Conservation (phyloP, 2,888 invertebrate species). For the Athrips mouffetella region DNA sequence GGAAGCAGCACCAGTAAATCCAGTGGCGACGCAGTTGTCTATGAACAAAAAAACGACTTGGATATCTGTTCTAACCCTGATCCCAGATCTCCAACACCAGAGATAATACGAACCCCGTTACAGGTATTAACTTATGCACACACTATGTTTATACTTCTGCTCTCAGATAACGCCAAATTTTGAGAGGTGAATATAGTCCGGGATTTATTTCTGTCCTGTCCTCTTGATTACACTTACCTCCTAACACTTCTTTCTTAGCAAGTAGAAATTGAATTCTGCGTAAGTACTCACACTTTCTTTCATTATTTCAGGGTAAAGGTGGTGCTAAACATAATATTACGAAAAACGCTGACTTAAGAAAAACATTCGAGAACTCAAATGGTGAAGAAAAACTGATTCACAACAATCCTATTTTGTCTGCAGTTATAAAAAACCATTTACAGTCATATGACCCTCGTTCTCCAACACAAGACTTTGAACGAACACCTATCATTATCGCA, state of each 20-base stretch:
- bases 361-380: slow-evolving; percentile 63
- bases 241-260: no score
- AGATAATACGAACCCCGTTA: slow-evolving; percentile 78
- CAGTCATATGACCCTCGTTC: slow-evolving; percentile 78
- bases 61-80: slow-evolving; percentile 57
- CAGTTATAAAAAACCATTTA: slow-evolving; percentile 69
- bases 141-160: no score
- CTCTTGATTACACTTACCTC: no score
- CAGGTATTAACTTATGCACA: slow-evolving; percentile 63
- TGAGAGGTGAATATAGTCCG: no score
- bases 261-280: no score
- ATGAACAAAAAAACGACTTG: slow-evolving; percentile 44
- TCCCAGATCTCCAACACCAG: slow-evolving; percentile 80
- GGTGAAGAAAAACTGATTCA: slow-evolving; percentile 60
- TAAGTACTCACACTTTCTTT: no score
- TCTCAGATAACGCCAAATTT: no score
- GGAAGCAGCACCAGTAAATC: slow-evolving; percentile 67
- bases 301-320: slow-evolving; percentile 53
- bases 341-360: slow-evolving; percentile 68
- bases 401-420: slow-evolving; percentile 68
- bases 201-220: no score
- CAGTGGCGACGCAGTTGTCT: slow-evolving; percentile 42
- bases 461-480: slow-evolving; percentile 77
- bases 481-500: slow-evolving; percentile 76
- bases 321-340: slow-evolving; percentile 66